Evolutionary conservation across 2,888 invertebrate genomes (phyloP).

Genomic region (Sinelater perroti): DNA sequence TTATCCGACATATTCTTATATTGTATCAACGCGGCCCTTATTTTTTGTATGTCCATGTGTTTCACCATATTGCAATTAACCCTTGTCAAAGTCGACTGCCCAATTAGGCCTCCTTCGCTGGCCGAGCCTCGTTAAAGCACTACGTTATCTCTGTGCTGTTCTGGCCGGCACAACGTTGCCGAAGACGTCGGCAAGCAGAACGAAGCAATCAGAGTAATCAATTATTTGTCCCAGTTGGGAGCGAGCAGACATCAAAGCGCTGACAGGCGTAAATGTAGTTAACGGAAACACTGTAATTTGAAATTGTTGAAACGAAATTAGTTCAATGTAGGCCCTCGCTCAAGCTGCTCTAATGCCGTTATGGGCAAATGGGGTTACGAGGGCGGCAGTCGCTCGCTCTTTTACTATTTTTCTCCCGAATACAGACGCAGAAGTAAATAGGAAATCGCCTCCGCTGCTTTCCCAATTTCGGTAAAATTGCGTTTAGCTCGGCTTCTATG

Average conservation of each 20-base stretch:
- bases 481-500: no score
- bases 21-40: no score
- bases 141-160: slow-evolving; percentile 16
- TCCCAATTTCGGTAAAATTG: no score
- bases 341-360: not conserved
- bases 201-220: slow-evolving; percentile 28
- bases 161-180: slow-evolving; percentile 13
- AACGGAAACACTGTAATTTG: slow-evolving; percentile 30
- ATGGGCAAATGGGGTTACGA: not conserved
- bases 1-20: no score
- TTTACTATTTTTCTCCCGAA: no score
- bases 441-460: no score
- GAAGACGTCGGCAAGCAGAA: slow-evolving; percentile 27
- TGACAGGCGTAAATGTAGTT: slow-evolving; percentile 32
- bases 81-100: not conserved
- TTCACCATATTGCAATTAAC: no score
- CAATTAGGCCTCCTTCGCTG: slow-evolving; percentile 3
- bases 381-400: no score
- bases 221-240: slow-evolving; percentile 32
- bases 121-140: slow-evolving; percentile 6
- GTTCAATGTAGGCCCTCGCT: slow-evolving; percentile 8
- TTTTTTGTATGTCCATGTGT: no score
- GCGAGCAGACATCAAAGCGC: slow-evolving; percentile 29
- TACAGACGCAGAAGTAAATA: no score
- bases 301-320: slow-evolving; percentile 27